Percentiles rank a stretch among this genome's conserved stretches.
Conservation (phyloP, 2,888 invertebrate species). For the Cosmia pyralina region DNA sequence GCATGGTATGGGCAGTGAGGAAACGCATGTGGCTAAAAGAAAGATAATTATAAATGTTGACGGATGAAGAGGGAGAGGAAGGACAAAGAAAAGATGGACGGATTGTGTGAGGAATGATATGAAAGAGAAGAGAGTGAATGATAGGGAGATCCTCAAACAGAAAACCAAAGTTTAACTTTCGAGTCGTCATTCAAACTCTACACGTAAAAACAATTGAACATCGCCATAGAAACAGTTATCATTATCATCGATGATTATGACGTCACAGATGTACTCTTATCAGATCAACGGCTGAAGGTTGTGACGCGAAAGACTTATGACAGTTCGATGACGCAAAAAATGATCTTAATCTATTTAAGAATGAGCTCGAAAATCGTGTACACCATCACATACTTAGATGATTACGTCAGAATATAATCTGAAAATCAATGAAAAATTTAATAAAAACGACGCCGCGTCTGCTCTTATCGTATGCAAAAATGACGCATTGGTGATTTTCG, state of each 20-base stretch:
- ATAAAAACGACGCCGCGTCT: background rate
- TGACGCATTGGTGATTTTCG: constrained; percentile 17
- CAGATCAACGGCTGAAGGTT: constrained; percentile 37
- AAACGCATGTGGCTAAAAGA: too few relatives aligned
- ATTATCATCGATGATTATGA: background rate
- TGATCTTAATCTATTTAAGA: constrained; percentile 33
- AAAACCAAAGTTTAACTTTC: background rate
- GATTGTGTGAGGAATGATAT: too few relatives aligned
- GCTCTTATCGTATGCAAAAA: constrained; percentile 26
- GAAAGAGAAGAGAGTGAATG: too few relatives aligned
- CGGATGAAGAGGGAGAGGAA: too few relatives aligned
- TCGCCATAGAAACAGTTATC: constrained; percentile 61
- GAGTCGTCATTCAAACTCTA: background rate
- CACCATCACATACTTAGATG: constrained; percentile 14
- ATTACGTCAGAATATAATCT: constrained; percentile 40
- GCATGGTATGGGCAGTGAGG: too few relatives aligned
- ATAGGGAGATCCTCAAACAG: too few relatives aligned
- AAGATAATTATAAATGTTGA: too few relatives aligned
- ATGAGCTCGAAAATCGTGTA: constrained; percentile 24
- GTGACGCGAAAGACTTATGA: constrained; percentile 34
- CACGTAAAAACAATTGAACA: background rate
- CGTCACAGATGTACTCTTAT: constrained; percentile 32
- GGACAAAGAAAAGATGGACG: too few relatives aligned
- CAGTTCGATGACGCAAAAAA: constrained; percentile 43
- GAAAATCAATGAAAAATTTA: constrained; percentile 32